Percentiles rank a stretch among this genome's conserved stretches.
Evolutionary conservation across 2,888 invertebrate species (phyloP).

Genomic region (Cataglyphis altisquamis): DNA sequence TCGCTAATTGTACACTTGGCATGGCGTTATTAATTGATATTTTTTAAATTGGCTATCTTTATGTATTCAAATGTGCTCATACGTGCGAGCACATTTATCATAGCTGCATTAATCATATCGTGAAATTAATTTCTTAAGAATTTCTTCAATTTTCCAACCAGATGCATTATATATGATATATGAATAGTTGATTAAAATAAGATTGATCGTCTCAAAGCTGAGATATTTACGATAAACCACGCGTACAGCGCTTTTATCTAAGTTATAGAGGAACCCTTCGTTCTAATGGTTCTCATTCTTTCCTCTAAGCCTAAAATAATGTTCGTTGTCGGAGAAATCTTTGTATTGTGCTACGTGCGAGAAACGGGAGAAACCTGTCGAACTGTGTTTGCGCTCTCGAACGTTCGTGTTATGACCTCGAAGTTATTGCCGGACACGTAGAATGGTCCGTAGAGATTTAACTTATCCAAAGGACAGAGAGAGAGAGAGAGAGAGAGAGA

Average conservation of each 20-base stretch:
- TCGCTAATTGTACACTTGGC: conserved; percentile 65
- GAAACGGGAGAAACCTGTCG: conserved; percentile 63
- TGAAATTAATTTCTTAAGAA: not conserved
- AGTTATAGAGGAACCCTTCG: conserved; percentile 28
- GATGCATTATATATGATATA: not conserved
- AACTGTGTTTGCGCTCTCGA: conserved; percentile 55
- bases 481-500: not conserved
- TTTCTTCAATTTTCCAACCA: not conserved
- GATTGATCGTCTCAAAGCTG: not conserved
- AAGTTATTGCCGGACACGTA: conserved; percentile 60
- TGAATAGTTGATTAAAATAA: not conserved
- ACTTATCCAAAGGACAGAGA: conserved; percentile 57
- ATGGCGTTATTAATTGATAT: conserved; percentile 61
- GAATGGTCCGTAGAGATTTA: conserved; percentile 57
- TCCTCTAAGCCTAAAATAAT: conserved; percentile 19
- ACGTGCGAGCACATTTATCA: not conserved
- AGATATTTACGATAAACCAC: not conserved
- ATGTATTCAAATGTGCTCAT: not conserved
- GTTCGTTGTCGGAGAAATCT: not conserved
- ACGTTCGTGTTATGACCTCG: conserved; percentile 51
- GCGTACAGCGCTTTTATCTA: conserved; percentile 24
- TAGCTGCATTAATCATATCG: not conserved
- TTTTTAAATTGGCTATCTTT: conserved; percentile 56
- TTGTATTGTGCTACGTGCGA: conserved; percentile 28
- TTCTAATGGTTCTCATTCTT: conserved; percentile 34